These are phyloP conservation scores for Arvicanthis niloticus DNA, from an alignment of 2,113 vertebrate species.

Conservation along the genomic window DNA sequence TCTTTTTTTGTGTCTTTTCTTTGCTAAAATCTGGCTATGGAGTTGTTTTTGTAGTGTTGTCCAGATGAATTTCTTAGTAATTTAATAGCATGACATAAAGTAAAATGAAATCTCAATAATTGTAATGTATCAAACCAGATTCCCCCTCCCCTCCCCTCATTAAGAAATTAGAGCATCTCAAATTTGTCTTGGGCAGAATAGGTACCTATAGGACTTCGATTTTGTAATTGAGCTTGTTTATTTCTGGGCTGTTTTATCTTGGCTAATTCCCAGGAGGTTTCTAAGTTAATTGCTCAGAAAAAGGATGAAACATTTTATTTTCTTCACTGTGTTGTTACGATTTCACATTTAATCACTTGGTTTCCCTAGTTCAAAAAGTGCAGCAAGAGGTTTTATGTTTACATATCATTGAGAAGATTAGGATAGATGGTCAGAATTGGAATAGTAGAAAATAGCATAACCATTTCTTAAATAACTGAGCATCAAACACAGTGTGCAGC, in stretches of 20 bases:
- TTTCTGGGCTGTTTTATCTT: constrained; percentile 47
- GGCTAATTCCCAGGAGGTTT: constrained; percentile 63
- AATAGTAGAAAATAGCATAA: constrained; percentile 39
- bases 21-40: constrained; percentile 42
- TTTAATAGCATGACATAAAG: constrained; percentile 6
- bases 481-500: background rate
- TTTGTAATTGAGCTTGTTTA: constrained; percentile 71
- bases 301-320: constrained; percentile 39
- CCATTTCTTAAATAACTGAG: constrained; percentile 44
- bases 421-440: constrained; percentile 47
- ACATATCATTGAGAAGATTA: constrained; percentile 44
- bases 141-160: background rate
- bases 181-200: constrained; percentile 51
- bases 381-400: constrained; percentile 61
- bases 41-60: background rate
- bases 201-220: constrained; percentile 34
- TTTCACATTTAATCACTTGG: constrained; percentile 63
- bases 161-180: constrained; percentile 54
- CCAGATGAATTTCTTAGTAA: constrained; percentile 22
- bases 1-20: background rate
- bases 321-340: constrained; percentile 5
- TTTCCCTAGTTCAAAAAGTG: constrained; percentile 49
- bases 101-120: constrained; percentile 28
- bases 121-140: background rate
- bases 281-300: constrained; percentile 64